Conservation (phyloP, 2,797 vertebrate species). For the Schizothorax lantsangensis region DNA sequence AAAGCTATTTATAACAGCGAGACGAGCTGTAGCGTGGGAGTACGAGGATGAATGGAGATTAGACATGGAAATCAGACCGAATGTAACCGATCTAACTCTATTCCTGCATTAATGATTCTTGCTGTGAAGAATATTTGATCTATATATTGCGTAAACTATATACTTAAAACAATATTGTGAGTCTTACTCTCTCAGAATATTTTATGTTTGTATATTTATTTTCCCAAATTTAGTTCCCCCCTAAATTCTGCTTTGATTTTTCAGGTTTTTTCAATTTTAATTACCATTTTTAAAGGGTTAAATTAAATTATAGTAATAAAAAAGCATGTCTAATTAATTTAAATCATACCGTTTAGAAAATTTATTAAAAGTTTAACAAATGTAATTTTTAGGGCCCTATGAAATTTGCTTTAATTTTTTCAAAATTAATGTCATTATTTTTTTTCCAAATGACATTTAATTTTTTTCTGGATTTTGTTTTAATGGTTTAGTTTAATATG, state of each 20-base stretch:
- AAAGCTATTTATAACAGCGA: slow-evolving; percentile 21
- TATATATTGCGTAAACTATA: not conserved
- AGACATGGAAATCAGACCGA: not conserved
- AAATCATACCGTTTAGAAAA: too few relatives aligned
- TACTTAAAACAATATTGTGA: not conserved
- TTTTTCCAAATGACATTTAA: too few relatives aligned
- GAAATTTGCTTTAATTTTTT: not conserved
- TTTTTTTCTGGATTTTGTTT: not conserved
- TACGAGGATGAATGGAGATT: not conserved
- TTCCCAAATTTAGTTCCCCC: too few relatives aligned
- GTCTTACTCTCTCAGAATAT: not conserved
- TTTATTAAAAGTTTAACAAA: not conserved
- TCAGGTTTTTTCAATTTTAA: too few relatives aligned
- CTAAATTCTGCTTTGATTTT: too few relatives aligned
- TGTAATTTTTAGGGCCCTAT: not conserved
- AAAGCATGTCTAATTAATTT: not conserved
- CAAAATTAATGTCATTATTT: too few relatives aligned
- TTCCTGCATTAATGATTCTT: not conserved
- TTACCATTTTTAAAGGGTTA: not conserved
- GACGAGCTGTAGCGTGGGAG: not conserved
- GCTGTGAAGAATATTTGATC: not conserved
- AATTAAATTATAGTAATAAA: not conserved
- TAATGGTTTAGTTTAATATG: not conserved
- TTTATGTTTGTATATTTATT: not conserved
- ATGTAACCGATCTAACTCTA: not conserved